Base-by-base conservation (phyloP, 2,888 invertebrate species). In the Tenthredo distinguenda region DNA sequence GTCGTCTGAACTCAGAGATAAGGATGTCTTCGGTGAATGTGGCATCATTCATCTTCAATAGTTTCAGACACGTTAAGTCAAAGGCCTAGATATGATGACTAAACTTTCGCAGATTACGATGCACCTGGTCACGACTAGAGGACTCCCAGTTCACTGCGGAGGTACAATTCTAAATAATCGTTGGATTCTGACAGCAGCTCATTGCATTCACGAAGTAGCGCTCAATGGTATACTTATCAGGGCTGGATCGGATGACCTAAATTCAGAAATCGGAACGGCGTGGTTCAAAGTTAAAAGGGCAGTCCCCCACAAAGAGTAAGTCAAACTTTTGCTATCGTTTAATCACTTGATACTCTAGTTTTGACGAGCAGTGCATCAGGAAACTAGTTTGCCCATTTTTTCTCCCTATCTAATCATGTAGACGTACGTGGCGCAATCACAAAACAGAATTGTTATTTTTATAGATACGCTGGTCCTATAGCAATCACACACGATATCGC, bases 141-240 rank as follows among this genome's bases (percentile, higher is more conserved):
- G 9, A 37, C 5, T 7, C n/a, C 9, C n/a, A 34, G 9, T 26
- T n/a, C 12, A 37, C 9, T 82, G 82, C n/a, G 82, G 68, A 2
- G 82, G 82, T 15, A 0, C 65, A 1, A 82, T 82, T 37, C 65
- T 82, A 2, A 18, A 18, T 68, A 26, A 18, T 31, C 82, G 82
- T 26, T 82, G 65, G 82, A 10, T 82, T 43, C 5, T 82, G 65
- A 68, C 82, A 9, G 82, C 82, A 82, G 68, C 82, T 47, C 82
- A 82, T 55, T 82, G 82, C n/a, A n/a, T 72, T 40, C 1, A n/a
- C 34, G 4, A 9, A 4, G 1, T n/a, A 37, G 1, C 15, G 21
- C 47, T 15, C 31, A 50, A 77, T 12, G 10, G 6, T 47, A 31
- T 77, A 0, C 0, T 15, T 5, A 79, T 79, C 58, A 31, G 62